Percentiles rank a stretch among this genome's conserved stretches.
Evolutionary conservation across 2,113 vertebrate species (phyloP).

Genomic region (Rutilus rutilus): DNA sequence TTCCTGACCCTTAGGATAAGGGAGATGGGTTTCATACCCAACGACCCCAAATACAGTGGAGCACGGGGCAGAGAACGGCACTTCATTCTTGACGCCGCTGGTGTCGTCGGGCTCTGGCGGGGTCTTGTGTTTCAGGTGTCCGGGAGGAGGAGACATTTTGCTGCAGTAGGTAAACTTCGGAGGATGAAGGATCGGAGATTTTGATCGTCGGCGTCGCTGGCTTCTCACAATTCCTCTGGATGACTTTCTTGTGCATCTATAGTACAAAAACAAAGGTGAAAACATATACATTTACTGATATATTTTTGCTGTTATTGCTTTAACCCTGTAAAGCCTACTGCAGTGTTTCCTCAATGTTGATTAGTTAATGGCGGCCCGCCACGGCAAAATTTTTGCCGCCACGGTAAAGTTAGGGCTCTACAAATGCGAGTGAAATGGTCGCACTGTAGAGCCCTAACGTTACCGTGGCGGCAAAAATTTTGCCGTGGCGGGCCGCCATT

Average conservation of each 20-base stretch:
- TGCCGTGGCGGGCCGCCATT: too few relatives aligned
- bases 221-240: conserved; percentile 82
- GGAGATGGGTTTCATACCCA: conserved; percentile 65
- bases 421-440: too few relatives aligned
- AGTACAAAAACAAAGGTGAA: neutral
- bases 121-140: conserved; percentile 81
- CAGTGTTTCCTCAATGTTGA: too few relatives aligned
- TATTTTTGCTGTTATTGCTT: neutral
- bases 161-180: conserved; percentile 95
- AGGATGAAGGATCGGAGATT: conserved; percentile 94
- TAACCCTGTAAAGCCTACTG: neutral
- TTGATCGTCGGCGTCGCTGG: conserved; percentile 89
- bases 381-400: too few relatives aligned
- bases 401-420: too few relatives aligned
- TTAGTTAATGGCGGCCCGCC: too few relatives aligned
- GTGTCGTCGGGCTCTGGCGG: conserved; percentile 72
- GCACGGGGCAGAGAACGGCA: conserved; percentile 57
- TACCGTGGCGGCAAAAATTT: too few relatives aligned
- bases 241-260: conserved; percentile 87
- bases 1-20: conserved; percentile 60
- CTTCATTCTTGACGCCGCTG: conserved; percentile 71
- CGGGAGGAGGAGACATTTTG: conserved; percentile 70
- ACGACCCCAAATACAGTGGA: conserved; percentile 65
- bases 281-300: conserved; percentile 17
- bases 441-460: too few relatives aligned